phyloP scores from a whole-genome alignment of 2,888 invertebrate genomes.

The Oxycera nigricornis region DNA sequence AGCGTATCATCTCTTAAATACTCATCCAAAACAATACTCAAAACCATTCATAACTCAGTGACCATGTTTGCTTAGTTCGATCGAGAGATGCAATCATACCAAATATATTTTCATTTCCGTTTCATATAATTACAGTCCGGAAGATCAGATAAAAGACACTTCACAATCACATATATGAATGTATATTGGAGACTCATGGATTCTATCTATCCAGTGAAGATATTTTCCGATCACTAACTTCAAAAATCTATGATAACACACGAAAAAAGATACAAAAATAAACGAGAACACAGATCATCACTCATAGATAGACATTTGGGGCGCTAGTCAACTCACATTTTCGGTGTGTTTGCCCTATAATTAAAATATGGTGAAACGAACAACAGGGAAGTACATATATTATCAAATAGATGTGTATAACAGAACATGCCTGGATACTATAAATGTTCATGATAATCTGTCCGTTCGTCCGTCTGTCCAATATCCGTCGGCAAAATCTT shows the following conservation, averaged over 20 bases:
- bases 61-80: background rate
- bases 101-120: conserved; percentile 37
- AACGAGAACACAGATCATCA: conserved; percentile 27
- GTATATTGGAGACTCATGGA: too few species aligned
- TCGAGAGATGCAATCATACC: conserved; percentile 4
- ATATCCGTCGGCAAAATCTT: conserved; percentile 28
- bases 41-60: conserved; percentile 4
- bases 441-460: conserved; percentile 24
- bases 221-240: conserved; percentile 32
- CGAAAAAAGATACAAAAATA: too few species aligned
- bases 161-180: background rate
- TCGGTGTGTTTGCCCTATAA: conserved; percentile 27
- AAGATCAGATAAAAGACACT: conserved; percentile 26
- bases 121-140: conserved; percentile 25
- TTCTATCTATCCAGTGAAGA: background rate
- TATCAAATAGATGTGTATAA: conserved; percentile 10
- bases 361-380: conserved; percentile 27
- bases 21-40: too few species aligned
- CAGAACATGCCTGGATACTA: too few species aligned
- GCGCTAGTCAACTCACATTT: conserved; percentile 34
- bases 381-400: background rate
- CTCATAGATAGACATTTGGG: conserved; percentile 29
- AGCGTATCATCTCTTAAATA: too few species aligned
- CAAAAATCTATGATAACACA: conserved; percentile 29
- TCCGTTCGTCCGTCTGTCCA: background rate